Evolutionary conservation across 1,140 invertebrate species (phyloP).

Genomic region (Marisa cornuarietis): DNA sequence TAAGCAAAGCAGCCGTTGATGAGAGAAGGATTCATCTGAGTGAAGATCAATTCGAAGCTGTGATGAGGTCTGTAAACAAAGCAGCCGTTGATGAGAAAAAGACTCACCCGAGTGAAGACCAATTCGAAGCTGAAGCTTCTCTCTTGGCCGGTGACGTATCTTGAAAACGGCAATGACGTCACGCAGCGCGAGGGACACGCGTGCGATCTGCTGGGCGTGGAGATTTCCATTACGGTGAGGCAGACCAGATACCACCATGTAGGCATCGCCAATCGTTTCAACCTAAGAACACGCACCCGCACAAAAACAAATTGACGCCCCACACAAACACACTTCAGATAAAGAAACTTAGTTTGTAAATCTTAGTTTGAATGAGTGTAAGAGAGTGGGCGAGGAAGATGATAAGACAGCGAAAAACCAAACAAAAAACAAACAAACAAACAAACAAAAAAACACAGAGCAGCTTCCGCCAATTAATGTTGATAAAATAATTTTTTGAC

Average conservation of each 20-base stretch:
- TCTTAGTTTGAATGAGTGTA: not conserved
- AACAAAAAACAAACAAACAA: no score
- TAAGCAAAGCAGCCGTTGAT: no score
- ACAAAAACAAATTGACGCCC: not conserved
- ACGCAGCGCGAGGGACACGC: conserved; percentile 72
- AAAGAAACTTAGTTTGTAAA: no score
- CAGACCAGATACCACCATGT: conserved; percentile 65
- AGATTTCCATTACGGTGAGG: conserved; percentile 54
- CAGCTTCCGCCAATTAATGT: no score
- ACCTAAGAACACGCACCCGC: conserved; percentile 20
- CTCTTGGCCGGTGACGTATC: conserved; percentile 68
- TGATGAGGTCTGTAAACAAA: not conserved
- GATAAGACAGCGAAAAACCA: not conserved
- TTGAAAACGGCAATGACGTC: conserved; percentile 66
- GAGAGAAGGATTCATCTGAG: no score
- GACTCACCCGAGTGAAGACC: conserved; percentile 51
- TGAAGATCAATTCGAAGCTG: no score
- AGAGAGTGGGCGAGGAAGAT: not conserved
- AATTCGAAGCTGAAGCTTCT: conserved; percentile 43
- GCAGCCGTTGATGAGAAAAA: not conserved
- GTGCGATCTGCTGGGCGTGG: conserved; percentile 72
- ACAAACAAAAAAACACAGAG: no score
- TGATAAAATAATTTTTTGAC: no score
- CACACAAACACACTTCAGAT: not conserved
- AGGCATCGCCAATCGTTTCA: conserved; percentile 78